Evolutionary conservation across 2,113 vertebrate species (phyloP).

Genomic region (Sylvia atricapilla): DNA sequence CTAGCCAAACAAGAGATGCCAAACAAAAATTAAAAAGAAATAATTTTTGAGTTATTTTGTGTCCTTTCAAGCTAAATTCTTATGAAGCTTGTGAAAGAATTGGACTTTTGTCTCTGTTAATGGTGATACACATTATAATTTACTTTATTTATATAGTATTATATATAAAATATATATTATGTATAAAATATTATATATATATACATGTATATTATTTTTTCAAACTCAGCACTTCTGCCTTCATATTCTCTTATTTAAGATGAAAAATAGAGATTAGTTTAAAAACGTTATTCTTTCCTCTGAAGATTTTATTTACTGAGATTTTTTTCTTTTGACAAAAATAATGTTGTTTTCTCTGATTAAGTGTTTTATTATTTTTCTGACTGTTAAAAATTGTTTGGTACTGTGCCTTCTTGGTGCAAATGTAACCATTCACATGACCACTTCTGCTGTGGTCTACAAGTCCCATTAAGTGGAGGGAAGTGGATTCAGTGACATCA

Average conservation of each 20-base stretch:
- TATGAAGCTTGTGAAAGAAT: background rate
- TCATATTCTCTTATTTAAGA: background rate
- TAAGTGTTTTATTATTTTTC: background rate
- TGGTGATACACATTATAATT: background rate
- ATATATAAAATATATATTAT: no score
- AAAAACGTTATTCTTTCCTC: background rate
- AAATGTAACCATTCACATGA: background rate
- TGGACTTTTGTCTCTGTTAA: background rate
- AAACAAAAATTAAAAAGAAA: background rate
- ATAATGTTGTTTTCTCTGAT: background rate
- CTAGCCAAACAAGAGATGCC: background rate
- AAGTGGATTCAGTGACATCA: background rate
- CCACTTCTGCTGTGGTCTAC: background rate
- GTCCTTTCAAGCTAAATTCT: background rate
- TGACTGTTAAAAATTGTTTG: background rate
- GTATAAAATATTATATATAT: no score
- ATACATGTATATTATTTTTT: background rate
- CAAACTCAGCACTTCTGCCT: background rate
- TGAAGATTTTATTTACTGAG: background rate
- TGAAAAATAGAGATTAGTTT: background rate
- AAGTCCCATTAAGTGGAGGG: background rate
- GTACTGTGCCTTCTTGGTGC: background rate
- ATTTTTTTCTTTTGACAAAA: background rate
- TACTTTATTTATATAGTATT: no score
- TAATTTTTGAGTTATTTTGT: background rate